Conservation (phyloP, 2,113 vertebrate genomes). For the Bubo blakistoni region DNA sequence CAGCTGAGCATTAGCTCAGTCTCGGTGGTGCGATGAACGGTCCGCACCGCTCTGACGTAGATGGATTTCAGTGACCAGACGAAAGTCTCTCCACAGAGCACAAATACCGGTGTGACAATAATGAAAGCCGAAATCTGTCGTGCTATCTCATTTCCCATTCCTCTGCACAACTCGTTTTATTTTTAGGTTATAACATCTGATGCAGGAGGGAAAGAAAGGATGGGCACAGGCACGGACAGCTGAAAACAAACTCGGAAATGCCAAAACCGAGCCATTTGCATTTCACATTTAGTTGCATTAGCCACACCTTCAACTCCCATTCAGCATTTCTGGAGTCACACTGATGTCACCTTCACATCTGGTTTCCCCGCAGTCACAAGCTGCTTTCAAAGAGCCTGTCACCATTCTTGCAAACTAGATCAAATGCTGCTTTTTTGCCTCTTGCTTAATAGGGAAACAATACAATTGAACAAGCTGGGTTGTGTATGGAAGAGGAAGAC, state of each 20-base stretch:
- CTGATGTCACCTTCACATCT: not conserved
- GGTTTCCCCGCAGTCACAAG: not conserved
- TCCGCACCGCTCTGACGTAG: not conserved
- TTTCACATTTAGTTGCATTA: not conserved
- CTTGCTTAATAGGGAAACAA: not conserved
- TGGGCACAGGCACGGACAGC: not conserved
- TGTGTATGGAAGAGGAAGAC: not conserved
- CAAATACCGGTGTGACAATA: rapidly evolving
- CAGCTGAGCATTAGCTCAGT: not conserved
- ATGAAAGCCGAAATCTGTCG: rapidly evolving
- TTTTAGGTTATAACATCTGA: not conserved
- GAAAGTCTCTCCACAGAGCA: not conserved
- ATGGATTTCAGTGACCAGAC: not conserved
- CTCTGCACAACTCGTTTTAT: not conserved
- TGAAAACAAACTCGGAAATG: not conserved
- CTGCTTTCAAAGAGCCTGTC: not conserved
- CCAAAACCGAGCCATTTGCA: not conserved
- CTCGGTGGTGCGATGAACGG: not conserved
- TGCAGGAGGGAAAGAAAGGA: not conserved
- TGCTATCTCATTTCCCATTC: not conserved
- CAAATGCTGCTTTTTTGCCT: not conserved
- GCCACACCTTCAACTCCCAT: not conserved
- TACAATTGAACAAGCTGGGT: not conserved
- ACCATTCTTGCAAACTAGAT: not conserved
- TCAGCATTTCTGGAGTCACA: not conserved